Evolutionary conservation across 1,140 invertebrate species (phyloP).

Genomic region (Chionoecetes opilio): DNA sequence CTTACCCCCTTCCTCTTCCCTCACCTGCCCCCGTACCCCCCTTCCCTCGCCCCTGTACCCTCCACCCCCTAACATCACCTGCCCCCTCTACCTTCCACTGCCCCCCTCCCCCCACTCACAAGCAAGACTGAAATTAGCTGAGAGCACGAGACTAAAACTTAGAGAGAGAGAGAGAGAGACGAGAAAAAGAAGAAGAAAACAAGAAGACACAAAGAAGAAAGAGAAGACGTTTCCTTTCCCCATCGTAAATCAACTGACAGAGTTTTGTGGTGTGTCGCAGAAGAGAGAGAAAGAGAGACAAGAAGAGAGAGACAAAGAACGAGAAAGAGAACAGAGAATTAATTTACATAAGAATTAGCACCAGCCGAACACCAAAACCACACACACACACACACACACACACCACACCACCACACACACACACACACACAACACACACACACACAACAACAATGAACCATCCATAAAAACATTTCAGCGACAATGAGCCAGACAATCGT

Average conservation of each 20-base stretch:
- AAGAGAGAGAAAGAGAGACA: constrained; percentile 57
- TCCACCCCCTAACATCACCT: neutral
- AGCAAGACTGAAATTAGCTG: neutral
- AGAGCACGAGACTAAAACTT: neutral
- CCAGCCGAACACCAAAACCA: neutral
- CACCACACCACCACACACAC: constrained; percentile 42
- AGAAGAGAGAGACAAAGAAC: constrained; percentile 57
- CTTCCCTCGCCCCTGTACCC: neutral
- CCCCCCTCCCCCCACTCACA: neutral
- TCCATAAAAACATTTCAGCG: neutral
- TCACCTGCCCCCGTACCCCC: neutral
- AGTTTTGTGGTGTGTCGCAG: neutral
- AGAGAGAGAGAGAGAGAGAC: constrained; percentile 37
- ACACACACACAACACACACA: constrained; percentile 47
- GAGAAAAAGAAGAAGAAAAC: neutral
- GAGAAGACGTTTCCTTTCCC: neutral
- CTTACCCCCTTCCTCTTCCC: neutral
- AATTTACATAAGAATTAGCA: neutral
- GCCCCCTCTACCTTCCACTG: too few species aligned
- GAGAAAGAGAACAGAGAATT: neutral
- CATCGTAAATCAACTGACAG: neutral
- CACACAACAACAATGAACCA: neutral
- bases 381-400: constrained; percentile 55
- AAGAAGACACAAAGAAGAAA: neutral
- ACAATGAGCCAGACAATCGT: neutral